These are phyloP conservation scores for Tricholauxania praeusta DNA, from an alignment of 2,888 invertebrate genomes.

Conservation along the genomic window DNA sequence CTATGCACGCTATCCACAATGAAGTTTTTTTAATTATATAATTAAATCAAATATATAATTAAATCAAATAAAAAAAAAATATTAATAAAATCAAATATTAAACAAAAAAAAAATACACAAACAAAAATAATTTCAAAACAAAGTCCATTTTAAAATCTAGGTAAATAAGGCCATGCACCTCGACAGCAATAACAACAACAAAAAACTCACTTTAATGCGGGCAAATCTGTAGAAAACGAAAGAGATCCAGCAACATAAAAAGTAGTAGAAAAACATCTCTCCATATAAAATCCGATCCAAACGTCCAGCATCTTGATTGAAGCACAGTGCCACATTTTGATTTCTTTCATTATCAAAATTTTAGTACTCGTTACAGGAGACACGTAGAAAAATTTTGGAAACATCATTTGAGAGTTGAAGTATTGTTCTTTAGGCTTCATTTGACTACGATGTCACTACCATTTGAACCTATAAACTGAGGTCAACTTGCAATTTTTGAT, in stretches of 20 bases:
- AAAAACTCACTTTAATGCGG: constrained; percentile 3
- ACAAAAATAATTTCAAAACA: not conserved
- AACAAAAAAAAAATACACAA: not conserved
- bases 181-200: constrained; percentile 35
- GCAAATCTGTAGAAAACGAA: constrained; percentile 9
- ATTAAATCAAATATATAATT: constrained; percentile 23
- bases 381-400: too few relatives aligned
- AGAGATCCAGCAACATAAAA: not conserved
- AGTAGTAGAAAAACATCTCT: not conserved
- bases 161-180: constrained; percentile 64
- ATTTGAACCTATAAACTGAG: too few relatives aligned
- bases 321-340: not conserved
- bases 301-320: not conserved
- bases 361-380: too few relatives aligned
- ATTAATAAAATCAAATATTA: constrained; percentile 23
- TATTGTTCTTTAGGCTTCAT: too few relatives aligned
- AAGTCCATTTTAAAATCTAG: constrained; percentile 53
- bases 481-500: too few relatives aligned
- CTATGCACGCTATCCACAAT: too few relatives aligned
- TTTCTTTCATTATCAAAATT: too few relatives aligned
- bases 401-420: too few relatives aligned
- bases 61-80: not conserved
- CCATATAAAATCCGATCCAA: not conserved
- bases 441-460: too few relatives aligned
- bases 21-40: constrained; percentile 5